A percentile compares a stretch with the other conserved stretches of the same genome.
Evolutionary conservation across 2,797 vertebrate species (phyloP).

Genomic region (Thamnophis elegans): DNA sequence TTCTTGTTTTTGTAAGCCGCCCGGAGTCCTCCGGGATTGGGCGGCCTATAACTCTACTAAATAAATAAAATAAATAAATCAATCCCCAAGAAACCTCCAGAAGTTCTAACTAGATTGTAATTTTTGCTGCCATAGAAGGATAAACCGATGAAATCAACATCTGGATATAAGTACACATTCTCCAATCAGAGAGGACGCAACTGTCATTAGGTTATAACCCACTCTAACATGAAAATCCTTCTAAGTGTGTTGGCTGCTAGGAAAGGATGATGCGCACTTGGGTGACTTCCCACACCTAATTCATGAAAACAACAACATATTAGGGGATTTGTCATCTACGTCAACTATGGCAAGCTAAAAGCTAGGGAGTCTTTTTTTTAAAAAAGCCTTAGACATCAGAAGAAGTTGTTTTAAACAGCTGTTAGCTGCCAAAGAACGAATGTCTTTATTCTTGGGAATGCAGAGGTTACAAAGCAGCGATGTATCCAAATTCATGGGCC

Average conservation of each 20-base stretch:
- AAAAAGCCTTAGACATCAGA: not conserved
- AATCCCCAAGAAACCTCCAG: not conserved
- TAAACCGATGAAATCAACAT: not conserved
- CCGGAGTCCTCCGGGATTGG: no score
- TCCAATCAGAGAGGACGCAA: no score
- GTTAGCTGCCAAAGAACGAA: not conserved
- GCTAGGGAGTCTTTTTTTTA: not conserved
- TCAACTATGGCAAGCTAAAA: not conserved
- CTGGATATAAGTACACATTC: not conserved
- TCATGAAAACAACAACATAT: not conserved
- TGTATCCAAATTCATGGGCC: not conserved
- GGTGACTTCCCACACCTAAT: not conserved
- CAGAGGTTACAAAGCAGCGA: not conserved
- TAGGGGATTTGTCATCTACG: not conserved
- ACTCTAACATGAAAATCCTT: not conserved
- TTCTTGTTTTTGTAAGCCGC: no score
- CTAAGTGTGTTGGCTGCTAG: not conserved
- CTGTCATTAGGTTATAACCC: not conserved
- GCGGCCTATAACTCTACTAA: no score
- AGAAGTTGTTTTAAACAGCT: not conserved
- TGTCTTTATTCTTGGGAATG: not conserved
- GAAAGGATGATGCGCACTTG: no score
- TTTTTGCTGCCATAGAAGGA: not conserved
- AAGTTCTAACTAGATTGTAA: not conserved
- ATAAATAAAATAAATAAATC: no score